Evolutionary conservation across 2,888 invertebrate species (phyloP).

Genomic region (Pteria penguin): DNA sequence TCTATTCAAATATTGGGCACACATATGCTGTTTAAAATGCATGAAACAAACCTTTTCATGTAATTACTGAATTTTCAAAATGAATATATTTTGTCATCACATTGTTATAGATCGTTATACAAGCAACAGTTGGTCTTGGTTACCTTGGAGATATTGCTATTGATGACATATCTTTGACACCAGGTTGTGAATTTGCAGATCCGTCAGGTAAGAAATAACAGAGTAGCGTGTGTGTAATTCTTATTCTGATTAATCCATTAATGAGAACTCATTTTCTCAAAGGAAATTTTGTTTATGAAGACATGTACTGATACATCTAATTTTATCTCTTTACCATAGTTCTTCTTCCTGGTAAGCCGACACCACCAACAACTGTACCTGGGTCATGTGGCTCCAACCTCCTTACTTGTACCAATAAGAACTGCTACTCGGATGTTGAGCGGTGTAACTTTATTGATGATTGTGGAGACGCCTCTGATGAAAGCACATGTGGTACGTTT

Average conservation of each 20-base stretch:
- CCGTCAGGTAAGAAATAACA: background rate
- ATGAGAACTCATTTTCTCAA: too few species aligned
- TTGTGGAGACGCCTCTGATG: constrained; percentile 70
- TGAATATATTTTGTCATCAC: constrained; percentile 1
- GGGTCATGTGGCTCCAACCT: constrained; percentile 56
- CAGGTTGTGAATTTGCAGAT: constrained; percentile 62
- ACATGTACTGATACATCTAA: too few species aligned
- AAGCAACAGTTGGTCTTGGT: constrained; percentile 66
- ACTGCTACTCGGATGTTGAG: constrained; percentile 57
- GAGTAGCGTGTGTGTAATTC: too few species aligned
- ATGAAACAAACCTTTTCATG: too few species aligned
- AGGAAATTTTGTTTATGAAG: too few species aligned
- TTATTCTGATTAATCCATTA: too few species aligned
- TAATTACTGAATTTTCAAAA: too few species aligned
- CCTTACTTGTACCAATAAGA: constrained; percentile 55
- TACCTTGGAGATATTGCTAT: constrained; percentile 71
- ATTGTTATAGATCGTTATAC: constrained; percentile 69
- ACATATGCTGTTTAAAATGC: too few species aligned
- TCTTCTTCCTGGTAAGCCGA: constrained; percentile 59
- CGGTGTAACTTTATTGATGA: constrained; percentile 69
- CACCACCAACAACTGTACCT: constrained; percentile 51
- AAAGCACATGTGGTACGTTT: constrained; percentile 63
- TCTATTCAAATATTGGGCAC: too few species aligned
- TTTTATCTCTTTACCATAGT: constrained; percentile 37
- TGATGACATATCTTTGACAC: constrained; percentile 72